Evolutionary conservation across 2,113 vertebrate species (phyloP), one percentile per base, ranked within the genome.

Genomic region (Toxotes jaculatrix): DNA sequence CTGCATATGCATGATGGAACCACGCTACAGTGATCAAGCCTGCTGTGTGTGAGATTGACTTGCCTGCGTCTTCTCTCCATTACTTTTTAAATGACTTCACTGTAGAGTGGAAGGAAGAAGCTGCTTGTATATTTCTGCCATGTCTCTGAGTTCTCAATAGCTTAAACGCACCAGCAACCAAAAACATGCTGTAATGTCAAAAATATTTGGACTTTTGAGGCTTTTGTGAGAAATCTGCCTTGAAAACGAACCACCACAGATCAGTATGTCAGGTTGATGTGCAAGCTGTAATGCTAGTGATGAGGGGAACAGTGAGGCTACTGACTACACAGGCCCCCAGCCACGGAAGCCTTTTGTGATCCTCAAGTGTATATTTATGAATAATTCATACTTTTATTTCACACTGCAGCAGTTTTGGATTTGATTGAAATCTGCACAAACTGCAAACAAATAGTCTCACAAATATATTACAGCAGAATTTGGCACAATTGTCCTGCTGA

Each of bases 321-420:
- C 51, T 19, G n/a, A 47, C 67, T 34, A 40, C 59, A 36, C 19
- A 65, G 63, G 53, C n/a, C 69, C 34, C 38, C 17, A 57, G 84
- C 34, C 60, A 55, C 7, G 3, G 51, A 69, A 75, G 59, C 38
- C 40, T 69, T 81, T 73, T 88, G 73, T 82, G 76, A 65, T 80
- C 71, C 45, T 27, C 70, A 74, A 75, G 49, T 78, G 76, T 74
- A 49, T 74, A 73, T 77, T 64, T 56, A 83, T 79, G 64, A 87
- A 88, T 89, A 85, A 87, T 84, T 88, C 77, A 83, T 61, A 16
- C 23, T 62, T 83, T 79, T 47, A 83, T 87, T 75, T 85, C 19
- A 76, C 77, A 81, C 56, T 40, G 69, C 72, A 43, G 1, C 57
- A 71, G 27, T 64, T 88, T 80, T 40, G 5, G 1, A 31, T 84